Conservation (phyloP, 2,797 vertebrate genomes). For the Salmo trutta region DNA sequence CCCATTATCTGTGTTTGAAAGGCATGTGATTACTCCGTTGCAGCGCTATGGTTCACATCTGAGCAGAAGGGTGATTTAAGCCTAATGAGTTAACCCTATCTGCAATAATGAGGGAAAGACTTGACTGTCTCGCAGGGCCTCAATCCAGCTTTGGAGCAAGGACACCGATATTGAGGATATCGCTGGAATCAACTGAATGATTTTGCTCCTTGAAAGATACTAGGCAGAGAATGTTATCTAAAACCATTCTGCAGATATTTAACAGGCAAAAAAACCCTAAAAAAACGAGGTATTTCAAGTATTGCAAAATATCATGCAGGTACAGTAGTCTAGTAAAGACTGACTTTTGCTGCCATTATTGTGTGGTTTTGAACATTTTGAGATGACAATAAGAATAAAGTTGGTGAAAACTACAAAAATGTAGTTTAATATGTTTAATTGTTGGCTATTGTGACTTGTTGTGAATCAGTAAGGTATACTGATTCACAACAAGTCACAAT, state of each 20-base stretch:
- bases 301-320: not conserved
- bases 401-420: not conserved
- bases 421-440: not conserved
- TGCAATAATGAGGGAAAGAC: not conserved
- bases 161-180: conserved; percentile 3
- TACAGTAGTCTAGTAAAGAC: not conserved
- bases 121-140: not conserved
- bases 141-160: not conserved
- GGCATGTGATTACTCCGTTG: not conserved
- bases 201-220: not conserved
- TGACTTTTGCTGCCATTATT: not conserved
- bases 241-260: conserved; percentile 1
- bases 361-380: not conserved
- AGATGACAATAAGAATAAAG: not conserved
- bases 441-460: not conserved
- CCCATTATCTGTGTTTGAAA: not conserved
- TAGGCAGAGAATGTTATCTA: conserved; percentile 10
- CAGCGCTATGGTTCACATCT: not conserved
- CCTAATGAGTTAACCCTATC: conserved; percentile 11
- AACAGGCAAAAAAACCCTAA: no score
- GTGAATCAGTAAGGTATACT: not conserved
- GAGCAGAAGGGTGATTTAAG: conserved; percentile 9
- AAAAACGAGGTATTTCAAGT: not conserved
- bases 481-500: not conserved
- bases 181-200: not conserved